phyloP scores from a whole-genome alignment of 2,888 invertebrate genomes.

The Odontomyia ornata region DNA sequence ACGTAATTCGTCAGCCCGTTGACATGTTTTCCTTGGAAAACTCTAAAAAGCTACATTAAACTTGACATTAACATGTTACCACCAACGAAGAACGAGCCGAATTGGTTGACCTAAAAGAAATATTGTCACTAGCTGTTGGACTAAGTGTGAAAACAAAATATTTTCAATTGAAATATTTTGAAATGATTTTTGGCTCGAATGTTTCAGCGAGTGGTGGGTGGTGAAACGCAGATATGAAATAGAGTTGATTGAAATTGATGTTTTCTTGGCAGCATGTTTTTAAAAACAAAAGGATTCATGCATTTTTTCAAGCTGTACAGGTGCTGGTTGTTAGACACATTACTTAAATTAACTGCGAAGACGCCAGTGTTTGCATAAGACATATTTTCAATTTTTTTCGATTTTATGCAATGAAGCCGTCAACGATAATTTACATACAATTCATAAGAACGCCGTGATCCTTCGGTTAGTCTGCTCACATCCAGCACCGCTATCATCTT shows the following conservation, averaged over 20 bases:
- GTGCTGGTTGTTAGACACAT: no score
- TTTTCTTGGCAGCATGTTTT: neutral
- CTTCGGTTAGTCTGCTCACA: no score
- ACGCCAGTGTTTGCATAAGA: no score
- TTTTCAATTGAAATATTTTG: slow-evolving; percentile 1
- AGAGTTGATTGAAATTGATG: neutral
- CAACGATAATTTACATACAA: no score
- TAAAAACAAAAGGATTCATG: neutral
- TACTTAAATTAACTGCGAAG: no score
- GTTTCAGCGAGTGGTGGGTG: no score
- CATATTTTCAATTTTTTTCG: no score
- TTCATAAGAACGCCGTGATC: neutral
- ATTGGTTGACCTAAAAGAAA: slow-evolving; percentile 21
- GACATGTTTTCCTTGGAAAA: neutral
- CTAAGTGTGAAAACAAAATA: slow-evolving; percentile 10
- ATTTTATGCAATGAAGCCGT: no score
- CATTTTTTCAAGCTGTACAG: no score
- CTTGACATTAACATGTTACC: slow-evolving; percentile 12
- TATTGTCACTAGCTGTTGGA: slow-evolving; percentile 4
- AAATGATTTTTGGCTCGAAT: neutral
- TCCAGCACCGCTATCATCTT: neutral
- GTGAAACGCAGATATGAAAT: no score
- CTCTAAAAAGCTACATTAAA: slow-evolving; percentile 3
- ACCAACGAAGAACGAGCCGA: neutral
- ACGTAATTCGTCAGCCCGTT: neutral